These are phyloP conservation scores for Drosophila ananassae DNA, from an alignment of 1,140 invertebrate species.

Conservation along the genomic window DNA sequence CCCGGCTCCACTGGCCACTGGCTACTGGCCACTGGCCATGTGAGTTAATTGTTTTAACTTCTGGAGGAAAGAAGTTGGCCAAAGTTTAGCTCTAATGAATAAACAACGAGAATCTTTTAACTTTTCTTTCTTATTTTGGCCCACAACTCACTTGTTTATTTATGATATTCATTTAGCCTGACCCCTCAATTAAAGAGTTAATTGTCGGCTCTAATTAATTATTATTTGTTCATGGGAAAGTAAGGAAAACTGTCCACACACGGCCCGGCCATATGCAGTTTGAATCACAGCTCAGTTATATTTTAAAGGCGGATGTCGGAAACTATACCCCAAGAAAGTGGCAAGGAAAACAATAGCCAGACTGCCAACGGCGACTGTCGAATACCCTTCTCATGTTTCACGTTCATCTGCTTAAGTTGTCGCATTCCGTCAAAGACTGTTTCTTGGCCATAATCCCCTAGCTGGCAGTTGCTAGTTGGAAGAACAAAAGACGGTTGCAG, in stretches of 20 bases:
- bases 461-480: background rate
- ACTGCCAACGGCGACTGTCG: slow-evolving; percentile 18
- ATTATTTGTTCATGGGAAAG: too few species aligned
- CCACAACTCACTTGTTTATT: background rate
- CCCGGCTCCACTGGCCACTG: background rate
- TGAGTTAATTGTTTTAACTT: slow-evolving; percentile 41
- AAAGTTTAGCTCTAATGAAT: background rate
- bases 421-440: slow-evolving; percentile 4
- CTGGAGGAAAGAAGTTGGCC: slow-evolving; percentile 9
- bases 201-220: background rate
- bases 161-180: background rate
- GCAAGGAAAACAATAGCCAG: slow-evolving; percentile 31
- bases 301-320: slow-evolving; percentile 54
- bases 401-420: slow-evolving; percentile 19
- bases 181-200: slow-evolving; percentile 19
- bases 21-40: background rate
- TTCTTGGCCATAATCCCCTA: slow-evolving; percentile 19
- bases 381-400: slow-evolving; percentile 36
- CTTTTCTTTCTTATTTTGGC: background rate
- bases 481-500: slow-evolving; percentile 21
- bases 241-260: too few species aligned
- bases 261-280: too few species aligned
- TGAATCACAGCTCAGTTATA: slow-evolving; percentile 21
- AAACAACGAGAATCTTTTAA: background rate
- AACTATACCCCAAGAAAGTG: slow-evolving; percentile 27